Conservation (phyloP, 1,140 invertebrate genomes). For the Drosophila pandora region DNA sequence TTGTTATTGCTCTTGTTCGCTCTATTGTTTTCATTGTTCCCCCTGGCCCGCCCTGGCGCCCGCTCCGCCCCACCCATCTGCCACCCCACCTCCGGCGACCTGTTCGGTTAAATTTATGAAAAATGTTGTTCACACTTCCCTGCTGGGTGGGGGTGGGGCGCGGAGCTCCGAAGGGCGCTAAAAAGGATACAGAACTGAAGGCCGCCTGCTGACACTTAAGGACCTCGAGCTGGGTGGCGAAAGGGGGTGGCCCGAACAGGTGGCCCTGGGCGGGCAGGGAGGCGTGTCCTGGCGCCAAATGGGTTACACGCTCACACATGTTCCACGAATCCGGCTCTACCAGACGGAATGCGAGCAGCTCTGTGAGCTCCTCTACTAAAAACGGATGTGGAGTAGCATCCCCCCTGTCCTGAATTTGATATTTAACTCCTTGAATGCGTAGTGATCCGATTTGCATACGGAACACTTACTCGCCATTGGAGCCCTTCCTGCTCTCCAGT, state of each 20-base stretch:
- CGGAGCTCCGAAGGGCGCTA: not conserved
- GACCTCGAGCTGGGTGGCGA: not conserved
- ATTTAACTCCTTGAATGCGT: not conserved
- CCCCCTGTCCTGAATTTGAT: not conserved
- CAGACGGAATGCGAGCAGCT: no score
- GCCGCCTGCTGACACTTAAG: conserved; percentile 41
- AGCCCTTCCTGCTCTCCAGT: not conserved
- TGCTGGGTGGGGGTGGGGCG: not conserved
- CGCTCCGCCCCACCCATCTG: not conserved
- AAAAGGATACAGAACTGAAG: conserved; percentile 17
- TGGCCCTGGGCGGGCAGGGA: conserved; percentile 12
- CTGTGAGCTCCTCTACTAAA: no score
- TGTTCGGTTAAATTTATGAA: conserved; percentile 82
- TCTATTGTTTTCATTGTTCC: conserved; percentile 73
- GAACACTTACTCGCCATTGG: not conserved
- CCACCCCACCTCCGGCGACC: not conserved
- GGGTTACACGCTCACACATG: conserved; percentile 75
- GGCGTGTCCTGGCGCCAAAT: conserved; percentile 44
- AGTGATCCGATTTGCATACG: not conserved
- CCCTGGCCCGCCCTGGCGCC: not conserved
- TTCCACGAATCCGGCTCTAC: conserved; percentile 5
- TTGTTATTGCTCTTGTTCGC: conserved; percentile 81
- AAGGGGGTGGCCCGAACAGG: conserved; percentile 33
- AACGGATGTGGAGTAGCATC: no score
- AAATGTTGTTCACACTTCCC: conserved; percentile 83